Evolutionary conservation across 2,113 vertebrate genomes (phyloP).

Genomic region (Struthidea cinerea): DNA sequence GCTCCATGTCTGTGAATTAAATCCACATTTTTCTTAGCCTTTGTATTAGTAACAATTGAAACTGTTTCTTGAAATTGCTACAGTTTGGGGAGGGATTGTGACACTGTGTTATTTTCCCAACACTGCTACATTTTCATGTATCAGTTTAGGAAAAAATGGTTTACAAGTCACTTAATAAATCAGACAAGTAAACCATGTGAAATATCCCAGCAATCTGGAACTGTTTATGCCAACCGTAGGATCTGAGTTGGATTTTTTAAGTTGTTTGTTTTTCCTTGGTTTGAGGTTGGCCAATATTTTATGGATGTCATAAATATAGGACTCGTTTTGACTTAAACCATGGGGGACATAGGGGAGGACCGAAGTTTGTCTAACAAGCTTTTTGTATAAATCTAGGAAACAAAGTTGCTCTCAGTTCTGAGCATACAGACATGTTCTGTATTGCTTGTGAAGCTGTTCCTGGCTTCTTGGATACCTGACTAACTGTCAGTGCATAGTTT

Average conservation of each 20-base stretch:
- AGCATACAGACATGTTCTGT: background rate
- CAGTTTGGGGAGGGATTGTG: background rate
- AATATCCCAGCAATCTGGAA: background rate
- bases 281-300: background rate
- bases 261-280: background rate
- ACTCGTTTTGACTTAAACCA: background rate
- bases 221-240: background rate
- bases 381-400: background rate
- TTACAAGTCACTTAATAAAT: background rate
- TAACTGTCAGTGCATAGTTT: background rate
- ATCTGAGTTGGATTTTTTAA: background rate
- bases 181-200: background rate
- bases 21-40: background rate
- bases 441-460: background rate
- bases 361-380: background rate
- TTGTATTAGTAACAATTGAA: background rate
- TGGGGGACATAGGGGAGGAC: background rate
- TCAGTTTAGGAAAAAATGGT: background rate
- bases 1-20: background rate
- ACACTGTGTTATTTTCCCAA: background rate
- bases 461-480: background rate
- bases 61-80: background rate
- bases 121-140: background rate
- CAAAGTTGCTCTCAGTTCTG: background rate
- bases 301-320: background rate